Base-by-base conservation (phyloP, 2,113 vertebrate genomes). In the Oncorhynchus gorbuscha region DNA sequence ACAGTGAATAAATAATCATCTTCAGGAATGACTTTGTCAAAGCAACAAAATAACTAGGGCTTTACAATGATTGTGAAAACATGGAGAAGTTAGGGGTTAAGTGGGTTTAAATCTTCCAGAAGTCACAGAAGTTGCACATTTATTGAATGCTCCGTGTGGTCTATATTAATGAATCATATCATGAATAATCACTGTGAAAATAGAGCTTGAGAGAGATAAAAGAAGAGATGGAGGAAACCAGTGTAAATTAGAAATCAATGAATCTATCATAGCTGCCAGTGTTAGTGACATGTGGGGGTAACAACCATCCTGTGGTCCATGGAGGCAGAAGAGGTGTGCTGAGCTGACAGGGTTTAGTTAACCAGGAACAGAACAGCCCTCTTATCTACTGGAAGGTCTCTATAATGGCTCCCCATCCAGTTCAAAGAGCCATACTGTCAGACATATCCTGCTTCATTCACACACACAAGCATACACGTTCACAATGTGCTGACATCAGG, bases 301-400 rank as follows among this genome's bases (percentile, higher is more conserved):
- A 66, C 20, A 67, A 11, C 71, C 62, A 13, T 75, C 69, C n/a
- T 59, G 58, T n/a, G 35, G 26, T n/a, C 24, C 22, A 35, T 39
- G 3, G 22, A 49, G 35, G 22, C 59, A 62, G 72, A 20, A 13
- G 5, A 30, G 28, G 3, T 14, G 14, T 16, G 5, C 65, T 16
- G 32, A 5, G 61, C 72, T 11, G 35, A 35, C n/a, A 49, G 61
- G 7, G n/a, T 74, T 26, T 64, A 39, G 48, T 74, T 35, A 66
- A 22, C 1, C 20, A 22, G n/a, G 35, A 35, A 74, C 72, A 74
- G 72, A 8, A 22, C 30, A 64, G 55, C 51, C 13, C 6, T n/a
- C 4, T 16, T 39, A 51, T 75, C 77, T 74, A 64, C n/a, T 58
- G n/a, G 26, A 55, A 66, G 70, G 30, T 32, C 59, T 26, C 62